Percentiles rank a stretch among this genome's conserved stretches.
Evolutionary conservation across 2,797 vertebrate species (phyloP).

Genomic region (Natrix natrix): DNA sequence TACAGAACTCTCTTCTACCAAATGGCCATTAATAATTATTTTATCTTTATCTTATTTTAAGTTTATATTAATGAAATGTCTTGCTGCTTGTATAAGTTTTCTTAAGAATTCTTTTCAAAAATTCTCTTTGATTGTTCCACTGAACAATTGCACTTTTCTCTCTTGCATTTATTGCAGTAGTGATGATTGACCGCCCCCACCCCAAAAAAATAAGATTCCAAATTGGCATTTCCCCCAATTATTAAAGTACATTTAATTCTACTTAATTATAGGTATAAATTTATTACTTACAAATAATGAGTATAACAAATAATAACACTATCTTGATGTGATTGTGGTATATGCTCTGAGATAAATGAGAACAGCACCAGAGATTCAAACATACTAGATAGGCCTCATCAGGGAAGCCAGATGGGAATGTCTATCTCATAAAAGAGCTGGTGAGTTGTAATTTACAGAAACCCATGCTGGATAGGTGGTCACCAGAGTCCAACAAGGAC

Average conservation of each 20-base stretch:
- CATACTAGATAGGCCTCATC: too few relatives aligned
- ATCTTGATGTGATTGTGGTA: too few relatives aligned
- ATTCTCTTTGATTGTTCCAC: not conserved
- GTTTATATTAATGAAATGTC: not conserved
- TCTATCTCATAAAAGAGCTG: too few relatives aligned
- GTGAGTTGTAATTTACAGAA: too few relatives aligned
- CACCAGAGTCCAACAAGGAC: too few relatives aligned
- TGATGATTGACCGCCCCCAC: not conserved
- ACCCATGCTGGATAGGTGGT: too few relatives aligned
- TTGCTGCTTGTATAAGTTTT: not conserved
- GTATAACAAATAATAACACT: too few relatives aligned
- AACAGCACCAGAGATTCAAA: too few relatives aligned
- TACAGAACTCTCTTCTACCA: not conserved
- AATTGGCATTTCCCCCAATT: constrained; percentile 33
- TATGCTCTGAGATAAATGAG: too few relatives aligned
- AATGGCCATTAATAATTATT: not conserved
- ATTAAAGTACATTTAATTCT: constrained; percentile 34
- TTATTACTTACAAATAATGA: too few relatives aligned
- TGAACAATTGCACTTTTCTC: not conserved
- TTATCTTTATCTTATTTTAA: not conserved
- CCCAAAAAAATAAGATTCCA: constrained; percentile 31
- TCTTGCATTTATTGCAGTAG: not conserved
- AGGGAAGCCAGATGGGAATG: too few relatives aligned
- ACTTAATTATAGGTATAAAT: too few relatives aligned
- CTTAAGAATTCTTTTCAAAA: not conserved